These are phyloP conservation scores for Eupithecia abbreviata DNA, from an alignment of 2,888 invertebrate genomes.

Conservation along the genomic window DNA sequence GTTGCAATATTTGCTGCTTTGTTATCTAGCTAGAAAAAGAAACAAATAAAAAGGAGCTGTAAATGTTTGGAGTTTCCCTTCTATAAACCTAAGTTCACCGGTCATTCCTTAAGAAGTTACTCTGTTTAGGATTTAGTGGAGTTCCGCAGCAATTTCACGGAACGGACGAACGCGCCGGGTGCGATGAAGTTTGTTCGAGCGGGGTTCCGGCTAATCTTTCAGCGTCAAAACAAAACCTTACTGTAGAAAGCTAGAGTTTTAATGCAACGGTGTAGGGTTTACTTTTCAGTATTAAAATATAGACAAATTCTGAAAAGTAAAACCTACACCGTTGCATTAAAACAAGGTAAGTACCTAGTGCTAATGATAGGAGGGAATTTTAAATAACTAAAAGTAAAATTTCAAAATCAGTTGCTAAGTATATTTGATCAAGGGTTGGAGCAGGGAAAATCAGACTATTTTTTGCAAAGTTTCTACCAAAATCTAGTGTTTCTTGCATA, in stretches of 20 bases:
- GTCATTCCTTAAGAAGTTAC: slow-evolving; percentile 37
- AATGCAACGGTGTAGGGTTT: not conserved
- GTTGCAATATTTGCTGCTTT: not conserved
- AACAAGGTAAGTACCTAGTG: too few species aligned
- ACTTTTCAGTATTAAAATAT: too few species aligned
- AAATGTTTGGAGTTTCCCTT: slow-evolving; percentile 13
- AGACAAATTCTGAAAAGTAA: too few species aligned
- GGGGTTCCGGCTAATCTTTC: slow-evolving; percentile 31
- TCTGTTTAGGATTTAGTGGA: slow-evolving; percentile 36
- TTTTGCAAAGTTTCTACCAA: not conserved
- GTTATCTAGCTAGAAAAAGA: not conserved
- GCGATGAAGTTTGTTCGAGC: slow-evolving; percentile 34
- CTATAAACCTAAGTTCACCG: slow-evolving; percentile 1
- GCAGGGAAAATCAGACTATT: not conserved
- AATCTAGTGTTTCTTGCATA: not conserved
- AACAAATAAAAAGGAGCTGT: not conserved
- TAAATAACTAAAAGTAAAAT: too few species aligned
- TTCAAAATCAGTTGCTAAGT: too few species aligned
- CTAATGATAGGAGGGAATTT: too few species aligned
- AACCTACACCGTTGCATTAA: too few species aligned
- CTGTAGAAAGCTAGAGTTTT: not conserved
- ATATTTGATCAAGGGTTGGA: too few species aligned
- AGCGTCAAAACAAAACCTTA: slow-evolving; percentile 9
- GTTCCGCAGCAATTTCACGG: slow-evolving; percentile 34
- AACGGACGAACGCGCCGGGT: slow-evolving; percentile 37